Percentiles rank a stretch among this genome's conserved stretches.
Evolutionary conservation across 2,888 invertebrate genomes (phyloP).

Genomic region (Sarcophaga caerulescens): DNA sequence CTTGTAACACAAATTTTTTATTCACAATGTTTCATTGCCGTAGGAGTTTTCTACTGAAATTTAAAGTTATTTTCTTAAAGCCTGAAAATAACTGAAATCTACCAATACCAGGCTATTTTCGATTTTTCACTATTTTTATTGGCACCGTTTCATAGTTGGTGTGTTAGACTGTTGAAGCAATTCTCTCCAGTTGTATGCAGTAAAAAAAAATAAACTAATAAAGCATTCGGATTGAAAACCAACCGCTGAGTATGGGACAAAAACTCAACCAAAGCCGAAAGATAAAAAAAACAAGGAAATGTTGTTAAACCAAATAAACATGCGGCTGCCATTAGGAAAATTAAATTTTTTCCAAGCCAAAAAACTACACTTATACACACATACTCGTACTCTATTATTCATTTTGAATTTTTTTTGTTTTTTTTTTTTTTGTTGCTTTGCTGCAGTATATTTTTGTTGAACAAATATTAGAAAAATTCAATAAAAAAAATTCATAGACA

Average conservation of each 20-base stretch:
- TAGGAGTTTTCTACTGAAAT: too few species aligned
- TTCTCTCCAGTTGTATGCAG: slow-evolving; percentile 43
- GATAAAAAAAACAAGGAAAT: slow-evolving; percentile 3
- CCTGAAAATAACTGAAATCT: slow-evolving; percentile 1
- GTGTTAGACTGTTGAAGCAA: neutral
- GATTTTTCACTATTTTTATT: slow-evolving; percentile 21
- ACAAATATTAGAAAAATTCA: slow-evolving; percentile 33
- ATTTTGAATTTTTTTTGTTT: too few species aligned
- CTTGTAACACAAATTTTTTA: too few species aligned
- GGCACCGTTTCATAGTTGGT: slow-evolving; percentile 53
- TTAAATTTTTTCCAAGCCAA: slow-evolving; percentile 61
- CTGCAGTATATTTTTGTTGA: slow-evolving; percentile 27
- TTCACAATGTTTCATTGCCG: neutral
- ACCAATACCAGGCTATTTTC: neutral
- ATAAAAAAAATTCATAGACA: slow-evolving; percentile 19
- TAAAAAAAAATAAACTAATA: slow-evolving; percentile 66
- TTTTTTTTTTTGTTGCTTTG: neutral
- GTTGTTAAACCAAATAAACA: slow-evolving; percentile 51
- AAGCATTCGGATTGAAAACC: slow-evolving; percentile 54
- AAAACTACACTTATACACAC: slow-evolving; percentile 15
- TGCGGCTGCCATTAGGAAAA: slow-evolving; percentile 64
- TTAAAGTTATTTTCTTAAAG: neutral
- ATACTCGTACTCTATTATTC: neutral
- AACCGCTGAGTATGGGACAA: slow-evolving; percentile 34
- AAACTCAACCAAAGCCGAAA: slow-evolving; percentile 39